Evolutionary conservation across 2,797 vertebrate species (phyloP).

Genomic region (Myotis planiceps): DNA sequence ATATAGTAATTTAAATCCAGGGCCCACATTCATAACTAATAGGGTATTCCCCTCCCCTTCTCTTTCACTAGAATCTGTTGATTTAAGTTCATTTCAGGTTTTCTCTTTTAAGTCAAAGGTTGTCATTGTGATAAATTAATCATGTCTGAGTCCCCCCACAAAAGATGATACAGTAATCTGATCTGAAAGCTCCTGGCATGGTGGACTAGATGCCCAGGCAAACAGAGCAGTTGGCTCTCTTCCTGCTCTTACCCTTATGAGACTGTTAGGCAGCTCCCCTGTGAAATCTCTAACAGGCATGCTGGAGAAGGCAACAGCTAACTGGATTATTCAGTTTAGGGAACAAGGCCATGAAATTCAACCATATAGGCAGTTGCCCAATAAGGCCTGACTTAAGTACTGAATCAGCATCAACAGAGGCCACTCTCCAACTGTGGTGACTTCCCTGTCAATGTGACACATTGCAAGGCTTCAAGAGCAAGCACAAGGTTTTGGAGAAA

Average conservation of each 20-base stretch:
- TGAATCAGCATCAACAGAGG: not conserved
- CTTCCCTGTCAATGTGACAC: not conserved
- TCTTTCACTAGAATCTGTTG: not conserved
- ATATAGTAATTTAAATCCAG: conserved; percentile 1
- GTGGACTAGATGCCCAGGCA: not conserved
- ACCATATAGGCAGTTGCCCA: not conserved
- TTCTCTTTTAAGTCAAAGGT: conserved; percentile 50
- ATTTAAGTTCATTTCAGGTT: conserved; percentile 36
- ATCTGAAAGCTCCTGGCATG: not conserved
- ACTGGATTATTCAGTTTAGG: conserved; percentile 5
- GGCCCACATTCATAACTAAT: not conserved
- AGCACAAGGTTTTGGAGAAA: not conserved
- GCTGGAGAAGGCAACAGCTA: not conserved
- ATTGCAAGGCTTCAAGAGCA: not conserved
- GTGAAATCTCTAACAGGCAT: not conserved
- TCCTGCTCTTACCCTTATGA: not conserved
- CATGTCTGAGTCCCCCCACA: not conserved
- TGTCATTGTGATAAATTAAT: conserved; percentile 34
- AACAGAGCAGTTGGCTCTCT: not conserved
- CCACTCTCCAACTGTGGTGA: not conserved
- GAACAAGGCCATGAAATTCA: not conserved
- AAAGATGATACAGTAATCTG: conserved; percentile 5
- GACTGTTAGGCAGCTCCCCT: not conserved
- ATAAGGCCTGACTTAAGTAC: not conserved
- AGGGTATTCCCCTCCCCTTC: not conserved